Evolutionary conservation across 2,113 vertebrate genomes (phyloP).

Genomic region (Aegotheles bennettii): DNA sequence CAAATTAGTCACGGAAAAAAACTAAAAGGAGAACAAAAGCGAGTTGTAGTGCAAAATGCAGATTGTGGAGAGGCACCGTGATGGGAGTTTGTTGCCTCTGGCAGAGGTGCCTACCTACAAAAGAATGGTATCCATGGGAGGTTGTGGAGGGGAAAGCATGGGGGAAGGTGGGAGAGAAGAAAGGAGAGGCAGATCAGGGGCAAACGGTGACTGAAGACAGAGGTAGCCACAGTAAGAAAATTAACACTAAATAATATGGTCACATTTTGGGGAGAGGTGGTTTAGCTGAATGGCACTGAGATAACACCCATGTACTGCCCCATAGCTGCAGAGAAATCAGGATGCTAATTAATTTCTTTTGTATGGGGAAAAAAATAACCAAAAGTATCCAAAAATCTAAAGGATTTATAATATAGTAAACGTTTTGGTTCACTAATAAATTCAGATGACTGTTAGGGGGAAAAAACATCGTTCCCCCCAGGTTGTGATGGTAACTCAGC

Average conservation of each 20-base stretch:
- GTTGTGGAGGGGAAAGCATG: not conserved
- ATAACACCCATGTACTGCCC: not conserved
- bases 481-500: not conserved
- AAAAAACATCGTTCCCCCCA: accelerated
- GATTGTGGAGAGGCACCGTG: not conserved
- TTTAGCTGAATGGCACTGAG: not conserved
- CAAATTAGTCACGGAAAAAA: not conserved
- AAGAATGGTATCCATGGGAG: not conserved
- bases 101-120: not conserved
- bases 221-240: not conserved
- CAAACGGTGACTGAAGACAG: not conserved
- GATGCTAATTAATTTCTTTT: not conserved
- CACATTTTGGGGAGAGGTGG: not conserved
- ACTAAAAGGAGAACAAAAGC: not conserved
- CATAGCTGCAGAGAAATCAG: not conserved
- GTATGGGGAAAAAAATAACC: not conserved
- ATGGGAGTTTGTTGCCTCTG: not conserved
- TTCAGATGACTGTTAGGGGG: not conserved
- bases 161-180: not conserved
- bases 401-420: not conserved
- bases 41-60: not conserved
- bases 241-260: not conserved
- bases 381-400: not conserved
- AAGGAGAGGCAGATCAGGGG: not conserved
- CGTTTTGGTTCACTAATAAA: not conserved